Base-by-base conservation (phyloP, 2,888 invertebrate species). In the Phoenoteleia sp. region DNA sequence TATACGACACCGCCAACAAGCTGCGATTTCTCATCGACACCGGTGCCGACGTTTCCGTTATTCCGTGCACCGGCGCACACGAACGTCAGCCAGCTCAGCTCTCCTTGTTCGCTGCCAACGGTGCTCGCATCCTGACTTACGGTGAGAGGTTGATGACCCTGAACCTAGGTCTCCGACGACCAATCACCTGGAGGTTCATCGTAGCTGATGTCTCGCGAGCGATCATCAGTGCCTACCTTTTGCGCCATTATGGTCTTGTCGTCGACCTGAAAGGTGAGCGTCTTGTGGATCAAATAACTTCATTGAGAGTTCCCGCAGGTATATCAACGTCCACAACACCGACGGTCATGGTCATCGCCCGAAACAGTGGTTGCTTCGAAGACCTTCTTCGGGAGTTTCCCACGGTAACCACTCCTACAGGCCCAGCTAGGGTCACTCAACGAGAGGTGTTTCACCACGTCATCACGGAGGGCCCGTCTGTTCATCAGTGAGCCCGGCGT, bases 141-240 rank as follows among this genome's bases (percentile, higher is more conserved):
- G 92, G 92, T 0, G 82, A 66, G 5, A 79, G 81, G 0, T 74
- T 85, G 0, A 39, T 91, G 0, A 66, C 84, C 0, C 58, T 92
- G 1, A 83, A 92, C 29, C 66, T 93, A 0, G 89, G 91, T 6
- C 75, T 92, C 3, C 86, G 89, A 13, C 86, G 91, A 2, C 75
- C 72, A 1, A 91, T 90, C 29, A 62, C 83, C 0, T 93, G 91
- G 91, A 69, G 86, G 0, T 93, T 92, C 76, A 80, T 90, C 0
- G 86, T 92, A 0, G 92, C 92, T 0, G 90, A 92, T 36, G 90
- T 92, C 5, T 75, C 89, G 0, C 90, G 87, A 27, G 89, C 93
- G 0, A 92, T 93, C 3, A 91, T 93, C 27, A 92, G 92, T 9
- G 92, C 88, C 2, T 92, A 92, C 86, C 92, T 92, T 66, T 58